These are phyloP conservation scores for Callithrix jacchus DNA, from an alignment of 2,113 vertebrate genomes.

Conservation along the genomic window DNA sequence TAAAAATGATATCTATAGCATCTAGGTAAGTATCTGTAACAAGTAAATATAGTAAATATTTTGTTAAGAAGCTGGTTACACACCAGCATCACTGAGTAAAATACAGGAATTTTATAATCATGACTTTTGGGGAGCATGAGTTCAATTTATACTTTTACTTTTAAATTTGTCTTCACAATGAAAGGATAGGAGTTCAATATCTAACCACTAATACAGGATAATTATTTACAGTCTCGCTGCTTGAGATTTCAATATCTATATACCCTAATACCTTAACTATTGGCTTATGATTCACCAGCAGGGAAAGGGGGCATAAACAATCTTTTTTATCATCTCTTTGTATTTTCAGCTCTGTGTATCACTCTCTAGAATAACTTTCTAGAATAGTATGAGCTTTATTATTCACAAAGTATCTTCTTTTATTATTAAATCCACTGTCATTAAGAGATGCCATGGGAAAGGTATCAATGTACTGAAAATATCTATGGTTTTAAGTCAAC, in stretches of 20 bases:
- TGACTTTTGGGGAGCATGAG: not conserved
- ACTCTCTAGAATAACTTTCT: not conserved
- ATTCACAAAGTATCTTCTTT: not conserved
- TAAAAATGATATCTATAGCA: not conserved
- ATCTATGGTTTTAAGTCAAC: not conserved
- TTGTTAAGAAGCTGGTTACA: not conserved
- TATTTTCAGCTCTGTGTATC: not conserved
- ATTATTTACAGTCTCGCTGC: not conserved
- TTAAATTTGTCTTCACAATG: not conserved
- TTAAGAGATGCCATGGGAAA: not conserved
- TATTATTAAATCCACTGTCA: not conserved
- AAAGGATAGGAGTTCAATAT: not conserved
- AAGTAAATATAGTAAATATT: not conserved
- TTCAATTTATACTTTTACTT: not conserved
- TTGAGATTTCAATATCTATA: not conserved
- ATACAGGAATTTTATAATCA: not conserved
- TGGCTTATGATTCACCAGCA: not conserved
- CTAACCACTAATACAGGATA: not conserved
- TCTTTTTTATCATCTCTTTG: not conserved
- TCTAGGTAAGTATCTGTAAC: not conserved
- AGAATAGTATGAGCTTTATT: not conserved
- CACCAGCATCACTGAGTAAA: not conserved
- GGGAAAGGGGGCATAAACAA: accelerated
- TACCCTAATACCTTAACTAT: not conserved
- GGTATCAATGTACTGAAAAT: not conserved